Evolutionary conservation across 2,888 invertebrate species (phyloP).

Genomic region (Neocrepidodera transversa): DNA sequence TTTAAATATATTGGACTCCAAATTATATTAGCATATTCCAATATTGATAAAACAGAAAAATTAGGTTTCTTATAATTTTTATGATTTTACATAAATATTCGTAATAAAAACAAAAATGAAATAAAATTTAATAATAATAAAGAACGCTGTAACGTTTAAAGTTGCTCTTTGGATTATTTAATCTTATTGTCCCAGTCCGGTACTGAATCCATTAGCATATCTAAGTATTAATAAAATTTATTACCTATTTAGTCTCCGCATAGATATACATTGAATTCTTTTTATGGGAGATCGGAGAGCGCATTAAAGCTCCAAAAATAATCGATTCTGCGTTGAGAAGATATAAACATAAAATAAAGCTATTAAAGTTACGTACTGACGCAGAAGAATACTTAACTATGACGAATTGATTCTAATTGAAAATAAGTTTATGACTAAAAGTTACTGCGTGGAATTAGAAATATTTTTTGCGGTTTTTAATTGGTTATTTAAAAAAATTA

Average conservation of each 20-base stretch:
- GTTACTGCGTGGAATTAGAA: too few relatives aligned
- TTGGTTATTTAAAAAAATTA: too few relatives aligned
- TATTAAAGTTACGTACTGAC: conserved; percentile 28
- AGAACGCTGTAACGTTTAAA: too few relatives aligned
- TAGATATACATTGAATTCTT: conserved; percentile 35
- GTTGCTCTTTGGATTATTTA: not conserved
- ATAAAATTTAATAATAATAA: too few relatives aligned
- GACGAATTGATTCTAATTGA: conserved; percentile 1
- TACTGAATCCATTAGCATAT: conserved; percentile 35
- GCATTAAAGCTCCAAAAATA: conserved; percentile 24
- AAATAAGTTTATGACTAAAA: too few relatives aligned
- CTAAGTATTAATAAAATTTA: conserved; percentile 39
- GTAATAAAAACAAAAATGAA: too few relatives aligned
- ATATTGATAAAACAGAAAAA: too few relatives aligned
- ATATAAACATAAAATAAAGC: conserved; percentile 30
- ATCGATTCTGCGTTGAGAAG: conserved; percentile 33
- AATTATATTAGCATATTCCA: too few relatives aligned
- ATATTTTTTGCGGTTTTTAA: too few relatives aligned
- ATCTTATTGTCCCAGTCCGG: not conserved
- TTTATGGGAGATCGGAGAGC: conserved; percentile 24
- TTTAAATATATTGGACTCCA: too few relatives aligned
- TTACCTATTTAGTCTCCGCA: conserved; percentile 35
- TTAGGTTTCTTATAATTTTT: too few relatives aligned
- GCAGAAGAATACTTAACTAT: not conserved
- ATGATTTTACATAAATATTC: too few relatives aligned